Evolutionary conservation across 2,797 vertebrate species (phyloP), one percentile per base, ranked within the genome.

Genomic region (Hapalemur alaotrensis): DNA sequence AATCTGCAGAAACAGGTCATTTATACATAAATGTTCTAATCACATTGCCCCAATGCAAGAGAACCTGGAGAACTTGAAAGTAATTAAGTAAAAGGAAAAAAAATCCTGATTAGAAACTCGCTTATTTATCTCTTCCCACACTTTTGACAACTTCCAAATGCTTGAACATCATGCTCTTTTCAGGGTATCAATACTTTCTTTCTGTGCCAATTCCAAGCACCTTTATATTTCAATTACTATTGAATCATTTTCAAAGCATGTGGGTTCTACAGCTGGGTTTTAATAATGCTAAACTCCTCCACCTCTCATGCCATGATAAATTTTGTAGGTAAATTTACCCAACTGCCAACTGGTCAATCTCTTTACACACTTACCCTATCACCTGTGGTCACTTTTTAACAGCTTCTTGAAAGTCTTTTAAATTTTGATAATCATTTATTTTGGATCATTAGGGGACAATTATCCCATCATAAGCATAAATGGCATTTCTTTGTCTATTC

Each of bases 61-160:
- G 32, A 96, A 93, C 18, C 5, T 75, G 17, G 38, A 90, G 32
- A 87, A 8, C 8, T 7, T 67, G n/a, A 91, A 95, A 82, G 32
- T 5, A 75, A 76, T 84, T 91, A 35, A 78, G 38, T 79, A 22
- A 72, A 57, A 48, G 15, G 14, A 89, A 80, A 83, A 30, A 90
- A 14, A 43, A 59, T 65, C 35, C 41, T 81, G 22, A 52, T 48
- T 38, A 81, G 4, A 48, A 80, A 22, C 28, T 88, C 35, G 65
- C 5, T 61, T 59, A 75, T 41, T 63, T 69, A 50, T 90, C 43
- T 93, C 41, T 70, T 61, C 94, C 20, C 28, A 85, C 6, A 65
- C 73, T 95, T 72, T 93, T 86, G 48, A 92, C 63, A 92, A 38
- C 5, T 87, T 89, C 11, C 35, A 82, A 96, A 54, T 93, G 9